Conservation (phyloP, 2,888 invertebrate genomes). For the Rhagium mordax region DNA sequence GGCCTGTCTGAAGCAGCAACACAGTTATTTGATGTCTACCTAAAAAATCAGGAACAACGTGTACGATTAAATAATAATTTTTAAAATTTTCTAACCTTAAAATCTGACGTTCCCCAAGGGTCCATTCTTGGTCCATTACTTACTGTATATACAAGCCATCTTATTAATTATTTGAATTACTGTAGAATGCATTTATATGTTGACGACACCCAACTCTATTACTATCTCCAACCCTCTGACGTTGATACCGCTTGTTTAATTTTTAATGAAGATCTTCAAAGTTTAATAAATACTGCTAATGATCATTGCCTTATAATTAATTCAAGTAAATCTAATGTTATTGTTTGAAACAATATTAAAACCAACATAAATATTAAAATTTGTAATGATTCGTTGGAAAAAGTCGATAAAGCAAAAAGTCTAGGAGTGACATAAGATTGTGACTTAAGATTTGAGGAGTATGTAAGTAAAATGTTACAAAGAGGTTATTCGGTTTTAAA, state of each 20-base stretch:
- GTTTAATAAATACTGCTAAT: background rate
- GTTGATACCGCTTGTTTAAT: background rate
- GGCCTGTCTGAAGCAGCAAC: too few relatives aligned
- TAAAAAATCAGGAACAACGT: too few relatives aligned
- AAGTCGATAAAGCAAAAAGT: too few relatives aligned
- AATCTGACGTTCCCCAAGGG: constrained; percentile 11
- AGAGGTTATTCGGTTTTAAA: background rate
- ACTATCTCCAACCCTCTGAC: background rate
- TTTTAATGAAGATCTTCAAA: background rate
- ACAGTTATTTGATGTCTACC: too few relatives aligned
- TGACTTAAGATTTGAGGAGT: too few relatives aligned
- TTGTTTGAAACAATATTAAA: too few relatives aligned
- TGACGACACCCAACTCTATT: constrained; percentile 13
- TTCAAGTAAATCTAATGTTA: constrained; percentile 17
- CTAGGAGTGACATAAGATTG: too few relatives aligned
- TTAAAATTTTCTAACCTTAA: too few relatives aligned
- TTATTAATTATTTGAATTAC: background rate
- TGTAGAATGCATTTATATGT: constrained; percentile 7
- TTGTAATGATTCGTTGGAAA: too few relatives aligned
- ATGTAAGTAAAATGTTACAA: too few relatives aligned
- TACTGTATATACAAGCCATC: background rate
- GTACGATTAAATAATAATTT: too few relatives aligned
- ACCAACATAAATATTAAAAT: too few relatives aligned
- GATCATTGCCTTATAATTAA: constrained; percentile 24
- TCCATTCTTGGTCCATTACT: constrained; percentile 15